These are phyloP conservation scores for Molanna angustata DNA, from an alignment of 2,888 invertebrate species.

Conservation along the genomic window DNA sequence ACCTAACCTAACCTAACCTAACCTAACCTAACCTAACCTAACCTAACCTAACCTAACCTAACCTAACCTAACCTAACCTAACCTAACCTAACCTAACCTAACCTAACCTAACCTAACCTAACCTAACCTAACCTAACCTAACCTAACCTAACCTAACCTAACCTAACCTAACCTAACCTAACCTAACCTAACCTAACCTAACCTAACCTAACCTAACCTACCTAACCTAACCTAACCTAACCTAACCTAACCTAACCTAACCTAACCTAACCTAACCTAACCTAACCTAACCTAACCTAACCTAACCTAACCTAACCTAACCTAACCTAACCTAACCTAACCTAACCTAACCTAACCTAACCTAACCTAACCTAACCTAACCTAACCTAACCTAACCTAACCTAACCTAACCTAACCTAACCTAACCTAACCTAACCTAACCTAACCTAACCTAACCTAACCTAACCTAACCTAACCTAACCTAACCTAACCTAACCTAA, in stretches of 20 bases:
- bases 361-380: conserved; percentile 26
- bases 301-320: conserved; percentile 30
- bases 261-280: conserved; percentile 32
- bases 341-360: conserved; percentile 31
- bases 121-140: conserved; percentile 5
- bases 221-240: conserved; percentile 25
- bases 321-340: conserved; percentile 33
- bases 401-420: conserved; percentile 26
- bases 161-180: conserved; percentile 14
- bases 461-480: conserved; percentile 10
- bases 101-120: background rate
- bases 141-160: conserved; percentile 6
- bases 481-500: conserved; percentile 10
- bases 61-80: conserved; percentile 16
- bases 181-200: conserved; percentile 14
- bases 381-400: conserved; percentile 27
- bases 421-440: conserved; percentile 23
- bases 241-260: conserved; percentile 31
- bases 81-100: conserved; percentile 14
- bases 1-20: conserved; percentile 9
- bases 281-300: conserved; percentile 30
- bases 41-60: conserved; percentile 21
- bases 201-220: conserved; percentile 31
- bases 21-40: conserved; percentile 19
- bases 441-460: conserved; percentile 11